Conservation (phyloP, 2,888 invertebrate species). For the Rosalia funebris region DNA sequence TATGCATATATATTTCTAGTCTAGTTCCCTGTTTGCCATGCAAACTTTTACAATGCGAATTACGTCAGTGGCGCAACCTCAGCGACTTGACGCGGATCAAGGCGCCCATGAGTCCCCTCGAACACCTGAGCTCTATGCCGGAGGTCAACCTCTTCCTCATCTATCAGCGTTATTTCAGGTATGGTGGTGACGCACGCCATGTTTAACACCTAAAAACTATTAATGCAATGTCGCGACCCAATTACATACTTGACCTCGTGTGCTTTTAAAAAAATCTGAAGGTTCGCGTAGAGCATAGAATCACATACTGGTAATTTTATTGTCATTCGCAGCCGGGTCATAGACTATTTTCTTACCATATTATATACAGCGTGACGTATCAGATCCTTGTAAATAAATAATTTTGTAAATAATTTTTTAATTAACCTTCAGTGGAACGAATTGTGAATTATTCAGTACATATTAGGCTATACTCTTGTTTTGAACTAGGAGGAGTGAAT, state of each 20-base stretch:
- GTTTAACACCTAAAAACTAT: slow-evolving; percentile 18
- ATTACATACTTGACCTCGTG: slow-evolving; percentile 17
- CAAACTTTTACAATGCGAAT: not conserved
- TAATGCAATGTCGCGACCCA: slow-evolving; percentile 24
- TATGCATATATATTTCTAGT: too few species aligned
- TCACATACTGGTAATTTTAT: too few species aligned
- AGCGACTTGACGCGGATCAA: slow-evolving; percentile 7
- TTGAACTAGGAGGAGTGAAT: too few species aligned
- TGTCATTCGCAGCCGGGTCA: too few species aligned
- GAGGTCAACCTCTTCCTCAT: slow-evolving; percentile 30
- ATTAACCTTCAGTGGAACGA: too few species aligned
- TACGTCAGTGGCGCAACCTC: slow-evolving; percentile 4
- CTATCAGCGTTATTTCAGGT: slow-evolving; percentile 13
- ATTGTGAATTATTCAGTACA: too few species aligned
- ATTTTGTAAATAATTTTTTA: too few species aligned
- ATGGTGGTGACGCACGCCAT: slow-evolving; percentile 23
- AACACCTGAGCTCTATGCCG: slow-evolving; percentile 23
- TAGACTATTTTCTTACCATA: too few species aligned
- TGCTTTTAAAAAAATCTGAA: slow-evolving; percentile 1
- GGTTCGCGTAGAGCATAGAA: too few species aligned
- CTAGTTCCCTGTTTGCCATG: not conserved
- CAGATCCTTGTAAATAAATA: too few species aligned
- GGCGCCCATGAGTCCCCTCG: slow-evolving; percentile 24
- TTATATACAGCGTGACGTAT: too few species aligned
- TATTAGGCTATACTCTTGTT: too few species aligned